Percentiles rank a stretch among this genome's conserved stretches.
Evolutionary conservation across 2,797 vertebrate genomes (phyloP).

Genomic region (Epinephelus awoara): DNA sequence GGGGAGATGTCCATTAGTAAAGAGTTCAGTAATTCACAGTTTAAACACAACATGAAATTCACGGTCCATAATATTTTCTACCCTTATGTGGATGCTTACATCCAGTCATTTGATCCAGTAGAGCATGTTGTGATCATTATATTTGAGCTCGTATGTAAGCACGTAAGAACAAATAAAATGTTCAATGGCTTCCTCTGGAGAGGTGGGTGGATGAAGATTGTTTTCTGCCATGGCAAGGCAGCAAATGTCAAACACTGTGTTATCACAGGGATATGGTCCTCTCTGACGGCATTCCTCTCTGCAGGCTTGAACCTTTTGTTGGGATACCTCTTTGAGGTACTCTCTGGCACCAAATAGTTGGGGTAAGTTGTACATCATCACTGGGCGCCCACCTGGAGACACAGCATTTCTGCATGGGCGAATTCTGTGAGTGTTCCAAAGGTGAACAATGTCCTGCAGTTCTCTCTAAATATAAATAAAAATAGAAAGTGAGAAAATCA

Average conservation of each 20-base stretch:
- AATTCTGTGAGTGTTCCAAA: slow-evolving; percentile 54
- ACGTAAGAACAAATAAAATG: slow-evolving; percentile 38
- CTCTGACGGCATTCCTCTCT: slow-evolving; percentile 39
- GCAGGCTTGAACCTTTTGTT: slow-evolving; percentile 38
- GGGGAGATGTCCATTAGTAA: too few species aligned
- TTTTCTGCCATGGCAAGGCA: slow-evolving; percentile 52
- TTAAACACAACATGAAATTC: too few species aligned
- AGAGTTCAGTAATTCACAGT: too few species aligned
- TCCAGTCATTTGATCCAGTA: too few species aligned
- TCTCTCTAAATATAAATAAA: slow-evolving; percentile 31
- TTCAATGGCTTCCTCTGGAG: slow-evolving; percentile 50
- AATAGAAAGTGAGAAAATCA: slow-evolving; percentile 13
- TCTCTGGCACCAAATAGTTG: slow-evolving; percentile 46
- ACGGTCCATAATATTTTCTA: too few species aligned
- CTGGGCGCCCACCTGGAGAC: slow-evolving; percentile 39
- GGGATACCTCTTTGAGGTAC: slow-evolving; percentile 40
- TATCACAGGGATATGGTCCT: slow-evolving; percentile 46
- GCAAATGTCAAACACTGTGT: slow-evolving; percentile 46
- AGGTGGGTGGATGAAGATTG: slow-evolving; percentile 42
- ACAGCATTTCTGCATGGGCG: slow-evolving; percentile 44
- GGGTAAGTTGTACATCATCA: slow-evolving; percentile 52
- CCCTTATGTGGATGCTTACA: too few species aligned
- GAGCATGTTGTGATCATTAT: not conserved
- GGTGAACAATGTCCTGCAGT: slow-evolving; percentile 44
- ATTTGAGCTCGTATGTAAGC: too few species aligned